Evolutionary conservation across 1,140 invertebrate genomes (phyloP).

Genomic region (Coelopa frigida): DNA sequence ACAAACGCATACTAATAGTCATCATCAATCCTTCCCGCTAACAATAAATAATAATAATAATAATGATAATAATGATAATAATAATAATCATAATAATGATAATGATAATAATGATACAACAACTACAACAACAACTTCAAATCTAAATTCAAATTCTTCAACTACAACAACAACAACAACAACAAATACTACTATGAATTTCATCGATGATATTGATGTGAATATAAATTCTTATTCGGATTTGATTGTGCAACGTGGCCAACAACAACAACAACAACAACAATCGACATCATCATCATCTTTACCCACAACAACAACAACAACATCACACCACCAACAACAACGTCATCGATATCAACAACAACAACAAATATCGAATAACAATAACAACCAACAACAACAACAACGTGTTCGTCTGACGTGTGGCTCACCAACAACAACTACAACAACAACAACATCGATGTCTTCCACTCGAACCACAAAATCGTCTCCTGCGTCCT

Average conservation of each 20-base stretch:
- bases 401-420: conserved; percentile 11
- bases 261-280: conserved; percentile 15
- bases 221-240: conserved; percentile 46
- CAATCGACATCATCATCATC: conserved; percentile 5
- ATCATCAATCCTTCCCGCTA: conserved; percentile 39
- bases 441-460: conserved; percentile 10
- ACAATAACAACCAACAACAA: conserved; percentile 5
- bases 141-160: conserved; percentile 20
- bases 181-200: conserved; percentile 43
- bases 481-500: background rate
- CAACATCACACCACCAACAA: conserved; percentile 9
- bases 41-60: too few relatives aligned
- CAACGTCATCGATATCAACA: conserved; percentile 17
- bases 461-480: background rate
- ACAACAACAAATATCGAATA: conserved; percentile 13
- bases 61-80: too few relatives aligned
- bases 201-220: conserved; percentile 42
- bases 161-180: conserved; percentile 32
- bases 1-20: conserved; percentile 12
- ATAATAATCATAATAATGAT: too few relatives aligned
- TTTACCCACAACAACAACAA: conserved; percentile 16
- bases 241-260: conserved; percentile 41
- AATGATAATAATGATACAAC: too few relatives aligned
- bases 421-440: conserved; percentile 11
- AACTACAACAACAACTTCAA: conserved; percentile 32